phyloP scores from a whole-genome alignment of 2,888 invertebrate genomes.

The Cryptophagus acutangulus region DNA sequence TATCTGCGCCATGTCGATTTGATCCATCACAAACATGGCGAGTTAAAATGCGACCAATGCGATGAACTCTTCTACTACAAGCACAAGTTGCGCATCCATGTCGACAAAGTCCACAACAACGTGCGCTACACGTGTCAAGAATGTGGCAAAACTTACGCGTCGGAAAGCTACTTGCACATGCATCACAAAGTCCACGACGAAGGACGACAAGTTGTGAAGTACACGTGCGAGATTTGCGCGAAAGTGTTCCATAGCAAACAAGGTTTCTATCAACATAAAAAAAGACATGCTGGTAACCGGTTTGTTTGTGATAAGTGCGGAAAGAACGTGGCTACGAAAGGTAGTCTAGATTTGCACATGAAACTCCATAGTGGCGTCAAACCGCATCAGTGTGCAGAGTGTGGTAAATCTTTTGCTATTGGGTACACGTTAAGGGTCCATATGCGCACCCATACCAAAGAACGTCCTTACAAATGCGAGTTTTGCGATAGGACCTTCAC shows the following conservation, averaged over 20 bases:
- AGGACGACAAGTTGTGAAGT: conserved; percentile 11
- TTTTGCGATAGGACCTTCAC: conserved; percentile 20
- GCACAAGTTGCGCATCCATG: too few species aligned
- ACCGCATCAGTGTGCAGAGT: conserved; percentile 33
- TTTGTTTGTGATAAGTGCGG: conserved; percentile 21
- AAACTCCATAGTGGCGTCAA: conserved; percentile 19
- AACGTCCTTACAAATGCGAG: conserved; percentile 19
- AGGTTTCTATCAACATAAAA: conserved; percentile 32
- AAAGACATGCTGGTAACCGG: not conserved
- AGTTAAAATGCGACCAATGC: too few species aligned
- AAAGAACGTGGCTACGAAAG: conserved; percentile 14
- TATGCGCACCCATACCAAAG: conserved; percentile 19
- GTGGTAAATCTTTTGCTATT: conserved; percentile 48
- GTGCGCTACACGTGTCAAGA: conserved; percentile 43
- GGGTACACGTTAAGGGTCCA: conserved; percentile 24
- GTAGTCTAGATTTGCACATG: conserved; percentile 16
- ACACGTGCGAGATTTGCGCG: conserved; percentile 11
- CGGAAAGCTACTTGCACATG: conserved; percentile 42
- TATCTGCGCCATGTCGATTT: too few species aligned
- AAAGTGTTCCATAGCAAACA: conserved; percentile 17
- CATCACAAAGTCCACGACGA: conserved; percentile 49
- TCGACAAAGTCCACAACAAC: too few species aligned
- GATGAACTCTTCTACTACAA: too few species aligned
- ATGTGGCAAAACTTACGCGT: conserved; percentile 37
- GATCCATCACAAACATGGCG: too few species aligned